Evolutionary conservation across 2,113 vertebrate species (phyloP), one percentile per base, ranked within the genome.

Genomic region (Labeo catla): DNA sequence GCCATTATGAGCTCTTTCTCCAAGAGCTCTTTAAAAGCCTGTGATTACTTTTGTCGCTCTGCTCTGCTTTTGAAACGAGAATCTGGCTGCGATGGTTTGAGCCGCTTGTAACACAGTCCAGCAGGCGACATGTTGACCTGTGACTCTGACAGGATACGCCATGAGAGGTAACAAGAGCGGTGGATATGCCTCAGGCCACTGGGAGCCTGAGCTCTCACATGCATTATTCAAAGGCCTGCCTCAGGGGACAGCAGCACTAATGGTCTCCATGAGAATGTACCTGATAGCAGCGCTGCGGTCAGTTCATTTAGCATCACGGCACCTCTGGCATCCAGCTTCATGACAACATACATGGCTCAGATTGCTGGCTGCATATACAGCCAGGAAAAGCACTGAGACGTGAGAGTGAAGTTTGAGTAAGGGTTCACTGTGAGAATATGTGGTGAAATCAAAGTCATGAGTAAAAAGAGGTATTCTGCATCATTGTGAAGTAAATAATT

Each of bases 171-270:
- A 89, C 86, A 86, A 89, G 88, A 89, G 88, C 83, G 57, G 12
- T 63, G 39, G 43, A 63, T 74, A 54, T 77, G 86, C 85, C 65
- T 66, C 79, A 73, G 79, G 73, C 84, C 63, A 70, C 63, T 54
- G 47, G 13, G 61, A 83, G 81, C 63, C 63, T 83, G 83, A 87
- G 82, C 83, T 85, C 47, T 70, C 49, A 70, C 73, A 47, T 87
- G 86, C 86, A 89, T 89, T 89, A 89, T 89, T 89, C 84, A 89
- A 78, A 87, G 76, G 19, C 19, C 61, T 13, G 79, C 88, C 79
- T 70, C 47, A 45, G 83, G 88, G 86, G 72, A 85, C 52, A 78
- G 74, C 52, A 23, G 45, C 72, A 49, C 83, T 85, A 87, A 89
- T 87, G 86, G 83, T 47, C 83, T 79, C 59, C 61, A 84, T 89